A percentile compares a stretch with the other conserved stretches of the same genome.
These are phyloP conservation scores for Drosophila anceps DNA, from an alignment of 2,888 invertebrate genomes.

Conservation along the genomic window DNA sequence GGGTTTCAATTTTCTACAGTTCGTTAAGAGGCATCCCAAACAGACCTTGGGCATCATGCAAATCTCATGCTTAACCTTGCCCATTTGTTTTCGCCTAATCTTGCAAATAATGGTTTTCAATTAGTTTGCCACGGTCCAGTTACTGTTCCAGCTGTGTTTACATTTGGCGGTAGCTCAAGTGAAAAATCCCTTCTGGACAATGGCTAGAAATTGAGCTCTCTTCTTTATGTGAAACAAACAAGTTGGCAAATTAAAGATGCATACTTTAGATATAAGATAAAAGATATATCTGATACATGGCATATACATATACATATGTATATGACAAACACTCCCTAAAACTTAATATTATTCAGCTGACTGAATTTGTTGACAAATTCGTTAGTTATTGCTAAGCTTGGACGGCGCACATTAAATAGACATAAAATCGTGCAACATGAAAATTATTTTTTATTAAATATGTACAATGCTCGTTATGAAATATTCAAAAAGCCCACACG, in stretches of 20 bases:
- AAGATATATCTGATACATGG: not conserved
- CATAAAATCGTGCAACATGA: slow-evolving; percentile 58
- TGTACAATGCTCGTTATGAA: slow-evolving; percentile 40
- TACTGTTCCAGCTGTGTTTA: slow-evolving; percentile 44
- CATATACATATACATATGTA: not conserved
- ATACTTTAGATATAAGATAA: not conserved
- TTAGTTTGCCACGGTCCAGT: slow-evolving; percentile 75
- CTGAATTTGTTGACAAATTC: slow-evolving; percentile 68
- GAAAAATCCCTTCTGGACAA: slow-evolving; percentile 40
- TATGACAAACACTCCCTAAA: slow-evolving; percentile 8
- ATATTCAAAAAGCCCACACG: slow-evolving; percentile 42
- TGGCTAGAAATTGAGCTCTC: slow-evolving; percentile 29
- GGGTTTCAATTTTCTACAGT: slow-evolving; percentile 65
- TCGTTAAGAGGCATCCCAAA: slow-evolving; percentile 53
- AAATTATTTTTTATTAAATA: slow-evolving; percentile 74
- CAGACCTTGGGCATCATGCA: slow-evolving; percentile 59
- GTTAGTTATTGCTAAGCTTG: slow-evolving; percentile 38
- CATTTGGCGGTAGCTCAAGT: slow-evolving; percentile 33
- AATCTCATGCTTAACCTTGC: slow-evolving; percentile 74
- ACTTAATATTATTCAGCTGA: slow-evolving; percentile 16
- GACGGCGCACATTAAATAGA: slow-evolving; percentile 63
- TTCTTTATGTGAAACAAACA: not conserved
- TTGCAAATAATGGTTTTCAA: slow-evolving; percentile 78
- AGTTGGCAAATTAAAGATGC: not conserved
- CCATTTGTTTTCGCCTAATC: slow-evolving; percentile 78